Evolutionary conservation across 2,797 vertebrate genomes (phyloP), one percentile per base, ranked within the genome.

Genomic region (Oreochromis mossambicus): DNA sequence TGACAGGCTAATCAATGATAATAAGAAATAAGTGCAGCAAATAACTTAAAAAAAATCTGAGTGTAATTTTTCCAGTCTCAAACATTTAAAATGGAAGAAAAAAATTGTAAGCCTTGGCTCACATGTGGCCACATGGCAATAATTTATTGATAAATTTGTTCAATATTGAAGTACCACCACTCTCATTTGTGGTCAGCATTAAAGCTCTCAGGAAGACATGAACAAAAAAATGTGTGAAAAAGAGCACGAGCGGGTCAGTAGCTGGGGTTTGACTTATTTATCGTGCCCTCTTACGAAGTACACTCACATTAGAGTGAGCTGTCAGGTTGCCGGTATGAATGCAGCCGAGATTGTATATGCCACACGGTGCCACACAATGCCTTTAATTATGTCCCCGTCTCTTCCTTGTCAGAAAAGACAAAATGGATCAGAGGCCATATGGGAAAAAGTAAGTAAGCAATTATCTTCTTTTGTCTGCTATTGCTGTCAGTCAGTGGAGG

Each of bases 311-410:
- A 92, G 91, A 94, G 88, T 79, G 91, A 94, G 91, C 91, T 92
- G 93, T 94, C 93, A 93, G 89, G 88, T 87, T 91, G 91, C 73
- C 78, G 46, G 80, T 58, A 70, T 91, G 91, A 94, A 93, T 78
- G 86, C 89, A 46, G 91, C 82, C 32, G 43, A 90, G 91, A 92
- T 92, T 92, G 88, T 92, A 81, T 83, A 85, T 55, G 46, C 85
- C 83, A 82, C 88, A 94, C 91, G 93, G 85, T 54, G 36, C 85
- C 80, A 81, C 89, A 95, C 92, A 94, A 95, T 91, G 90, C 89
- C 89, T 94, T 95, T 94, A 95, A 95, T 96, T 95, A 95, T 92
- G 89, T 92, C 15, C 81, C 93, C 90, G 86, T 94, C 93, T 86
- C 83, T 91, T 82, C 87, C 86, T 81, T 92, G 95, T 92, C 93